A percentile compares a stretch with the other conserved stretches of the same genome.
phyloP scores from a whole-genome alignment of 2,797 vertebrate genomes.

The Spinus pinus region DNA sequence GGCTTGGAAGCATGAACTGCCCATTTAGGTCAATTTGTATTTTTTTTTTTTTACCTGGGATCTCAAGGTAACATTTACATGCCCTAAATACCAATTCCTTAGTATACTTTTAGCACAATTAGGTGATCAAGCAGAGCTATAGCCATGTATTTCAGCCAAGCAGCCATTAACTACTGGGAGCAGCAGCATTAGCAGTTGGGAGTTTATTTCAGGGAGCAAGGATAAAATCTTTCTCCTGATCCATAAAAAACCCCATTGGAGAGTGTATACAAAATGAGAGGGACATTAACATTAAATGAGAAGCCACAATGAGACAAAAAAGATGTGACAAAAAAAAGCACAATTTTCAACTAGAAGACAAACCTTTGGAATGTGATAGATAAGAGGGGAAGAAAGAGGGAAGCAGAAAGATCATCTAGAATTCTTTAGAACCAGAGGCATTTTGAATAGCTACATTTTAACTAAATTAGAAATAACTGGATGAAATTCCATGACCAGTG shows the following conservation, averaged over 20 bases:
- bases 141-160: neutral
- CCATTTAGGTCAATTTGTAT: neutral
- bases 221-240: neutral
- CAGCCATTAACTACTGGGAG: neutral
- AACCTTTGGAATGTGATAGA: neutral
- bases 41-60: neutral
- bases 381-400: neutral
- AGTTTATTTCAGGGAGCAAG: neutral
- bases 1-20: neutral
- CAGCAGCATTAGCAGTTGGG: neutral
- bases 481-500: neutral
- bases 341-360: neutral
- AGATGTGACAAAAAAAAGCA: neutral
- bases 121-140: neutral
- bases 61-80: constrained; percentile 31
- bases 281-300: neutral
- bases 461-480: neutral
- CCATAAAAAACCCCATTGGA: neutral
- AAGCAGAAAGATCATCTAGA: neutral
- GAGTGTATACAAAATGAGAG: neutral
- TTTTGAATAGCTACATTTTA: neutral
- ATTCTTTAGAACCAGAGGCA: neutral
- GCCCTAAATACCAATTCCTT: constrained; percentile 7
- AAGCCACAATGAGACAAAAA: neutral
- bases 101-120: neutral